Percentiles rank a stretch among this genome's conserved stretches.
phyloP scores from a whole-genome alignment of 2,797 vertebrate species.

The Avahi laniger region DNA sequence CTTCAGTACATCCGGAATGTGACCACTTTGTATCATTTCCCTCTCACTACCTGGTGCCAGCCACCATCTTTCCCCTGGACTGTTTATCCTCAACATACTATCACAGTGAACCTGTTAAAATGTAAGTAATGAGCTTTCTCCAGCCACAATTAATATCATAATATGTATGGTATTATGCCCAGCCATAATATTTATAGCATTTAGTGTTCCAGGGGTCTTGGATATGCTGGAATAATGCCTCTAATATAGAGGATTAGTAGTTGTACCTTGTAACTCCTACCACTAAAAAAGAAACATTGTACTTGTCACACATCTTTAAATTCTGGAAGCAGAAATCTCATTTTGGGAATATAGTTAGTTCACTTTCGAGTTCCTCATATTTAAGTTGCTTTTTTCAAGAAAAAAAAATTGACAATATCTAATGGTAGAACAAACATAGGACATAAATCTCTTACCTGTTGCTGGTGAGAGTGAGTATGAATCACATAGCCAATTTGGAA shows the following conservation, averaged over 20 bases:
- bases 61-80: too few relatives aligned
- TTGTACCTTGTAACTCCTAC: neutral
- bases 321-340: neutral
- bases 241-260: neutral
- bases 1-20: neutral
- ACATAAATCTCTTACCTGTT: neutral
- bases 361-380: neutral
- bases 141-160: neutral
- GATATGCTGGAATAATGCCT: neutral
- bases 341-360: neutral
- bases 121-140: neutral
- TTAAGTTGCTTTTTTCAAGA: neutral
- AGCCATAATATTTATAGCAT: neutral
- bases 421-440: neutral
- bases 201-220: neutral
- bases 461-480: neutral
- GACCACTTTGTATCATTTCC: neutral
- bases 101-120: neutral
- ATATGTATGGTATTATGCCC: too few relatives aligned
- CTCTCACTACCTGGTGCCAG: neutral
- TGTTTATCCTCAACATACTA: neutral
- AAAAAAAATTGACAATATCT: neutral
- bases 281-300: neutral
- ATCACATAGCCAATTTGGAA: neutral
- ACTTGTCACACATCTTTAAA: neutral